A percentile compares a stretch with the other conserved stretches of the same genome.
Conservation (phyloP, 53 echinoderm and acorn worm genomes). For the Temnopleurus reevesii region DNA sequence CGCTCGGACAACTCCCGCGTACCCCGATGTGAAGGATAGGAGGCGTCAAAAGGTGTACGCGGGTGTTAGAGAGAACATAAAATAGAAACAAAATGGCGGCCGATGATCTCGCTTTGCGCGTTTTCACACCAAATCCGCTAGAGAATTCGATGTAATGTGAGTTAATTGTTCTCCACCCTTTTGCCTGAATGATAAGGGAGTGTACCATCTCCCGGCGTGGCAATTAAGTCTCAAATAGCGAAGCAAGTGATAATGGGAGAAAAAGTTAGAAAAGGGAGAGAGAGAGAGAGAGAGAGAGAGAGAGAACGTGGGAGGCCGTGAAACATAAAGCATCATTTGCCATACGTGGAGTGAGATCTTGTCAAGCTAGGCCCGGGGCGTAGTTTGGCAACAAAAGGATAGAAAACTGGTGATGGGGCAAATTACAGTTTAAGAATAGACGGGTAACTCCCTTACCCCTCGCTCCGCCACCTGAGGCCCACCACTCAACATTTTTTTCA, state of each 20-base stretch:
- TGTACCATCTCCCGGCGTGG: neutral
- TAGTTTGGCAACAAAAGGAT: neutral
- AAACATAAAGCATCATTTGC: neutral
- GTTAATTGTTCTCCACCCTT: slow-evolving; percentile 46
- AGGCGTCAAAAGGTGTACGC: neutral
- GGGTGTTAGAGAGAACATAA: neutral
- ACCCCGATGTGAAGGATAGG: neutral
- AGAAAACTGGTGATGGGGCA: neutral
- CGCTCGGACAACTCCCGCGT: too few species aligned
- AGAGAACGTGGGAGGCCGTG: neutral
- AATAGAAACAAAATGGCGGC: neutral
- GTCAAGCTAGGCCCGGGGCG: slow-evolving; percentile 1
- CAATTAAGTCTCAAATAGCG: neutral
- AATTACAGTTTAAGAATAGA: neutral
- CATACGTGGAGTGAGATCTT: neutral
- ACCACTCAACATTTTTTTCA: neutral
- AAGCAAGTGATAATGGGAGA: neutral
- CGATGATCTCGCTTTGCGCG: neutral
- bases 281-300: neutral
- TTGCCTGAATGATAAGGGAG: neutral
- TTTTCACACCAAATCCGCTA: slow-evolving; percentile 20
- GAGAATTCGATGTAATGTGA: slow-evolving; percentile 46
- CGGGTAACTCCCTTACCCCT: neutral
- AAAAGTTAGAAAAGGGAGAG: neutral
- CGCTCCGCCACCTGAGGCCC: slow-evolving; percentile 3